Evolutionary conservation across 2,797 vertebrate species (phyloP).

Genomic region (Pogoniulus pusillus): DNA sequence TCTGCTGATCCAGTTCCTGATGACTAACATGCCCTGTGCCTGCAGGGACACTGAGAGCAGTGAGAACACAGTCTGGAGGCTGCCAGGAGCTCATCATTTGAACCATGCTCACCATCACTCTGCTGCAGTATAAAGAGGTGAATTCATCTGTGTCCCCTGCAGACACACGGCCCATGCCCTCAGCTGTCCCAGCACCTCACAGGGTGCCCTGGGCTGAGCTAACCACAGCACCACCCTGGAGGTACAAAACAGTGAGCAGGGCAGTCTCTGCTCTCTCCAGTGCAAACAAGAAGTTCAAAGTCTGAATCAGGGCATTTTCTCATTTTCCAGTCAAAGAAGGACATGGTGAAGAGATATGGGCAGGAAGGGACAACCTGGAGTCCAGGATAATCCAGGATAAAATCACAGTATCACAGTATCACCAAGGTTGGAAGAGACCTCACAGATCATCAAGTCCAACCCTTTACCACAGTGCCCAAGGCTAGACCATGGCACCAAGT

Average conservation of each 20-base stretch:
- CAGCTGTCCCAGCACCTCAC: neutral
- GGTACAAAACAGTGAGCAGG: neutral
- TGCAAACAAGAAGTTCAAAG: neutral
- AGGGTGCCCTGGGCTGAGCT: neutral
- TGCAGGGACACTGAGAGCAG: neutral
- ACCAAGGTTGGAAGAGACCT: too few species aligned
- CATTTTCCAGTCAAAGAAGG: neutral
- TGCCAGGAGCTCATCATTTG: neutral
- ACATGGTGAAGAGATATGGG: neutral
- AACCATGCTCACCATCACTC: rapidly evolving
- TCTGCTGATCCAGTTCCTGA: neutral
- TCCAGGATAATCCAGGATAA: neutral
- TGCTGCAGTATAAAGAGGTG: neutral
- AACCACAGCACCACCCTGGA: neutral
- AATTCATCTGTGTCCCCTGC: neutral
- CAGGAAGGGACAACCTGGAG: neutral
- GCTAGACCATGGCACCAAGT: too few species aligned
- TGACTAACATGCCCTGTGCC: neutral
- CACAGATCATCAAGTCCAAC: too few species aligned
- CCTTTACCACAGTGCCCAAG: too few species aligned
- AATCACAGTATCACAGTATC: too few species aligned
- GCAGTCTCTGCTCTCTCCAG: neutral
- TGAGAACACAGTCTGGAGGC: neutral
- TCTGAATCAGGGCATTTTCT: neutral
- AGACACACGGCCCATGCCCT: neutral